Percentiles rank a stretch among this genome's conserved stretches.
Evolutionary conservation across 2,113 vertebrate genomes (phyloP).

Genomic region (Pygoscelis adeliae): DNA sequence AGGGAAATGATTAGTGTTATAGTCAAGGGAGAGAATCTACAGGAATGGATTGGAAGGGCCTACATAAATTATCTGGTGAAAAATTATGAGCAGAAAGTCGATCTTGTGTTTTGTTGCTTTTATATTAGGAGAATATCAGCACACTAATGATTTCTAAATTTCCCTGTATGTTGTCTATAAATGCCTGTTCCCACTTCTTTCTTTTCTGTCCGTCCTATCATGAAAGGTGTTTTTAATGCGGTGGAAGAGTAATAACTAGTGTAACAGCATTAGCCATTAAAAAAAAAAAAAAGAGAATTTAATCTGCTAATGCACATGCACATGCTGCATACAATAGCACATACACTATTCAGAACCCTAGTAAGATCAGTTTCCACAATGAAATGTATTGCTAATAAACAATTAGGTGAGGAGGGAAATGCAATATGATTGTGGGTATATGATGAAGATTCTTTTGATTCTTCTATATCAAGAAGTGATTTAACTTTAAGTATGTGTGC

Average conservation of each 20-base stretch:
- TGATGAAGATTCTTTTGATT: neutral
- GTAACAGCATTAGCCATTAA: neutral
- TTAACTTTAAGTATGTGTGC: neutral
- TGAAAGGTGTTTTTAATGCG: neutral
- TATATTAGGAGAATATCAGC: neutral
- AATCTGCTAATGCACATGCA: neutral
- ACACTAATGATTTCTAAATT: neutral
- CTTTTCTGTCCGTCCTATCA: neutral
- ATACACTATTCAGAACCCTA: neutral
- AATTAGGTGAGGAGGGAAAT: neutral
- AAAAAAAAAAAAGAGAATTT: neutral
- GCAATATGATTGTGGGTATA: neutral
- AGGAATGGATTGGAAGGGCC: neutral
- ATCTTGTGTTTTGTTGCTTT: neutral
- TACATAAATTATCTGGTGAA: neutral
- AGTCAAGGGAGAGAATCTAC: neutral
- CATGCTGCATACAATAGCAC: neutral
- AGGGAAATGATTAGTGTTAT: neutral
- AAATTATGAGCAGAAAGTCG: neutral
- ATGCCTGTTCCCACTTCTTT: neutral
- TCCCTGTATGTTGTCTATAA: neutral
- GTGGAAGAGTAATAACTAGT: neutral
- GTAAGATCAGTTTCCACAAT: neutral
- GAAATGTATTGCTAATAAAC: neutral
- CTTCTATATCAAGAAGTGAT: neutral